Percentiles rank a stretch among this genome's conserved stretches.
Evolutionary conservation across 2,797 vertebrate species (phyloP).

Genomic region (Moxostoma hubbsi): DNA sequence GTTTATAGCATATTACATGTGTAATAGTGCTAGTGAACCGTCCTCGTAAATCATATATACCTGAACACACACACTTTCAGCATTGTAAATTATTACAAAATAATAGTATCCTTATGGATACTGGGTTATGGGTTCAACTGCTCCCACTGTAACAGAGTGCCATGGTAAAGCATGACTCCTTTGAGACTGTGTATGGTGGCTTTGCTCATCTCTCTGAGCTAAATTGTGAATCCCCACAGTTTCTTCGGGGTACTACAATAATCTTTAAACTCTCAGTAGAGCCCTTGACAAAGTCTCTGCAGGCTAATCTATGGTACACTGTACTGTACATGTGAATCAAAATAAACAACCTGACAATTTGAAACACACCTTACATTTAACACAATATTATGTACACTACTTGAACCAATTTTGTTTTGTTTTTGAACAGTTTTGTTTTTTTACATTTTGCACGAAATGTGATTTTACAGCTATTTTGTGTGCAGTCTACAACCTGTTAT

Average conservation of each 20-base stretch:
- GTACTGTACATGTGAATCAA: conserved; percentile 1
- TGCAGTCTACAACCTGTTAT: neutral
- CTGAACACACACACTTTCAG: too few relatives aligned
- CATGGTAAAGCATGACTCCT: conserved; percentile 4
- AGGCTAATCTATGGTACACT: conserved; percentile 22
- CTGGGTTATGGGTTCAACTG: neutral
- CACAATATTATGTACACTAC: neutral
- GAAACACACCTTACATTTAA: neutral
- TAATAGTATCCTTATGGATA: too few relatives aligned
- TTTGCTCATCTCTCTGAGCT: conserved; percentile 26
- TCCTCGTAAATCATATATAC: too few relatives aligned
- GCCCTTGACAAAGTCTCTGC: conserved; percentile 21
- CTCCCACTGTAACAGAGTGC: conserved; percentile 16
- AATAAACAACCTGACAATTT: conserved; percentile 25
- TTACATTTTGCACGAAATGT: neutral
- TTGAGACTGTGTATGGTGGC: conserved; percentile 9
- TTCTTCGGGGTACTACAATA: conserved; percentile 5
- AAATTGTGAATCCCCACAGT: conserved; percentile 19
- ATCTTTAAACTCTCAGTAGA: conserved; percentile 1
- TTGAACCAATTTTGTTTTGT: too few relatives aligned
- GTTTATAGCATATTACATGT: too few relatives aligned
- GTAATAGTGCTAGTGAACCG: too few relatives aligned
- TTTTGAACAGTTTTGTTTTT: too few relatives aligned
- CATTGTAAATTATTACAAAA: neutral
- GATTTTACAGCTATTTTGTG: neutral